A percentile compares a stretch with the other conserved stretches of the same genome.
phyloP scores from a whole-genome alignment of 2,888 invertebrate species.

The Nymphalis c-album region DNA sequence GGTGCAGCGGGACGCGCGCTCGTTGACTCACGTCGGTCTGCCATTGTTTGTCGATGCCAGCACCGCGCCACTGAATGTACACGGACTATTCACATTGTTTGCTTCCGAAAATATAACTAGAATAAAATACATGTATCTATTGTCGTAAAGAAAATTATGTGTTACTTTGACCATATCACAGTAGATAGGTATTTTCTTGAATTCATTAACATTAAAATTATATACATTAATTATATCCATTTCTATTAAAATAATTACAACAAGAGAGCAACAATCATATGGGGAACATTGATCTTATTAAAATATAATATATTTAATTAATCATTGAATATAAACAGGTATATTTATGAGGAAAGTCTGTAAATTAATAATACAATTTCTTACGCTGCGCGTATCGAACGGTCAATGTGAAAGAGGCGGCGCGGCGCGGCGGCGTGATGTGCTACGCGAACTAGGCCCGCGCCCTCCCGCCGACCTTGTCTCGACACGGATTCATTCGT shows the following conservation, averaged over 20 bases:
- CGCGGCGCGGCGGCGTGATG: not conserved
- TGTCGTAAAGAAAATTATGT: no score
- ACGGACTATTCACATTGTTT: conserved; percentile 41
- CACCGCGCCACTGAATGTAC: conserved; percentile 38
- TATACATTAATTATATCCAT: no score
- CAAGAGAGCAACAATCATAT: no score
- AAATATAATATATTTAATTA: no score
- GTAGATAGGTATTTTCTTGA: no score
- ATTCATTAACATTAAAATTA: no score
- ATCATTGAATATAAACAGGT: no score
- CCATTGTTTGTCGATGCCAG: conserved; percentile 57
- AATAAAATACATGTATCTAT: no score
- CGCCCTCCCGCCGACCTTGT: conserved; percentile 78
- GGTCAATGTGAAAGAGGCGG: conserved; percentile 28
- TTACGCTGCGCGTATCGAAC: not conserved
- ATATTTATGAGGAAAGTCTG: not conserved
- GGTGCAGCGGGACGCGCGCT: conserved; percentile 50
- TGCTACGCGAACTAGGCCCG: conserved; percentile 60
- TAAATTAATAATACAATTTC: not conserved
- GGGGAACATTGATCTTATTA: no score
- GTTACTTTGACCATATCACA: no score
- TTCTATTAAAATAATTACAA: no score
- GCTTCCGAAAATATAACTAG: not conserved
- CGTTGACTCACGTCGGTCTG: conserved; percentile 70
- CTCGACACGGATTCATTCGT: conserved; percentile 77